Evolutionary conservation across 1,140 invertebrate species (phyloP), one percentile per base, ranked within the genome.

Genomic region (Manduca sexta): DNA sequence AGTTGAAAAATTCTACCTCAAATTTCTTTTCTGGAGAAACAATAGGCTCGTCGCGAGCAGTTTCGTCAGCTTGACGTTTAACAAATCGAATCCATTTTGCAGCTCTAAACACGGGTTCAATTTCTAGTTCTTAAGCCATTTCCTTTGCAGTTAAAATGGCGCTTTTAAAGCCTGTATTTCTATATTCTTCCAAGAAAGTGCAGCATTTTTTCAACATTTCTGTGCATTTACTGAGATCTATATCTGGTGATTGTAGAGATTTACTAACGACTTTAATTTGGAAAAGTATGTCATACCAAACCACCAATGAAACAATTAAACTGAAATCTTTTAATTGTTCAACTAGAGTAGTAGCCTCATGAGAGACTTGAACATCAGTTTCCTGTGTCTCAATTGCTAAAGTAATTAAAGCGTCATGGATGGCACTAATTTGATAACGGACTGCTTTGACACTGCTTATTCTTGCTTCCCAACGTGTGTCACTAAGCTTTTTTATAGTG

Each of bases 271-370:
- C 42, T 37, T 56, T 59, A 21, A 63, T 53, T 58, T 63, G 37
- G 49, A 52, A 52, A 53, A 49, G 45, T 55, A 55, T 57, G 33
- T 70, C 59, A 59, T 77, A 71, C 62, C 64, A 74, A 57, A 70
- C 54, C 39, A 64, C 49, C 46, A 69, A 59, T 49, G 41, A 55
- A 49, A 55, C 45, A 48, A 56, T 48, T 42, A 56, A 53, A 11
- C 45, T 33, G 49, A 56, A 59, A 54, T 56, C 41, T 52, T 56
- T 56, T 54, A 56, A 11, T 40, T 62, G 46, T 54, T 64, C 53
- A 11, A 42, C 45, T 51, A 61, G 47, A 52, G 47, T 48, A 48
- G 37, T 50, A 51, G 51, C 55, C 51, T 74, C 64, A 56, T 64
- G 52, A 50, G 52, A 57, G 15, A 56, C 52, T 49, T 59, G 38